Conservation (phyloP, 2,797 vertebrate species). For the Ambastaia sidthimunki region DNA sequence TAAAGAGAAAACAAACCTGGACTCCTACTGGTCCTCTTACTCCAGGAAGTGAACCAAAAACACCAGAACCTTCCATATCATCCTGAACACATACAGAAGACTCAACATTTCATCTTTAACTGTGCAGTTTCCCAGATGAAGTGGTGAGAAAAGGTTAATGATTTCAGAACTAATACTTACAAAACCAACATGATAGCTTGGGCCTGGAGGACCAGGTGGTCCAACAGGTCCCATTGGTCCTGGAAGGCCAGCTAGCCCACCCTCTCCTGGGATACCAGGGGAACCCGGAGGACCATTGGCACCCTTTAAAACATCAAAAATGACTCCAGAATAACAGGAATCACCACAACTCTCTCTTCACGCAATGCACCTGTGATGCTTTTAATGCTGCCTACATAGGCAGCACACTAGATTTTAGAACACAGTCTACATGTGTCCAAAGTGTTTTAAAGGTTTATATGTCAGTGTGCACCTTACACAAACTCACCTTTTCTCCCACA, state of each 20-base stretch:
- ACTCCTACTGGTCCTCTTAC: slow-evolving; percentile 75
- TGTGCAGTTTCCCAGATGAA: background rate
- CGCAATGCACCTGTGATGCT: too few species aligned
- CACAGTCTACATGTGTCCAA: too few species aligned
- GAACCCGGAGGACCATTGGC: slow-evolving; percentile 77
- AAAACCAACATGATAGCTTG: slow-evolving; percentile 82
- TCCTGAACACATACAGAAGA: slow-evolving; percentile 75
- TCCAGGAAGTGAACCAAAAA: slow-evolving; percentile 72
- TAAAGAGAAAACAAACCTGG: slow-evolving; percentile 76
- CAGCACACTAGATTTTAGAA: too few species aligned
- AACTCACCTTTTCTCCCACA: slow-evolving; percentile 85
- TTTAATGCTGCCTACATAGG: too few species aligned
- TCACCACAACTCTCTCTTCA: too few species aligned
- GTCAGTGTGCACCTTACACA: too few species aligned
- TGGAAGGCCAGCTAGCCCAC: slow-evolving; percentile 85
- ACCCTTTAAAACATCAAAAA: slow-evolving; percentile 66
- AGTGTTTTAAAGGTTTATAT: too few species aligned
- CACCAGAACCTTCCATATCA: slow-evolving; percentile 91
- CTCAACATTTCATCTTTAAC: background rate
- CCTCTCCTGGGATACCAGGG: slow-evolving; percentile 78
- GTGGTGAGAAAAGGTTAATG: background rate
- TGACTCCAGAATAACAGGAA: background rate
- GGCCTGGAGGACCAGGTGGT: slow-evolving; percentile 82
- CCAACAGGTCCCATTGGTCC: slow-evolving; percentile 91
- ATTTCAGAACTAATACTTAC: slow-evolving; percentile 77